Conservation (phyloP, 1,140 invertebrate species). For the Matsumurasca onukii region DNA sequence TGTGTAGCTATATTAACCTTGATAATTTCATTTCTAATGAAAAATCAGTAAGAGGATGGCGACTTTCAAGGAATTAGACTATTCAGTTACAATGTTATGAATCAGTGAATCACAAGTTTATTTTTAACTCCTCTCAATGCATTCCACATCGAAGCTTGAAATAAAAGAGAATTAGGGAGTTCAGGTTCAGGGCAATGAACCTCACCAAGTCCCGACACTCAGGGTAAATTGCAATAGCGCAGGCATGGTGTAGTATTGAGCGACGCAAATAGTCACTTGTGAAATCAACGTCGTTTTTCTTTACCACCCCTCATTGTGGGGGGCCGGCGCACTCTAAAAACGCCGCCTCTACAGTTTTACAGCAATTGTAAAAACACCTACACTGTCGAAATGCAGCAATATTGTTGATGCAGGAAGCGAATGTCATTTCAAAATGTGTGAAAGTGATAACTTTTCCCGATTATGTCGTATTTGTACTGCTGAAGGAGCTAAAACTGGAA, state of each 20-base stretch:
- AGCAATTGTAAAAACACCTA: background rate
- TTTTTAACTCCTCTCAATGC: no score
- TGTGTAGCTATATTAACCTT: no score
- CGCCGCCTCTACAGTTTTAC: background rate
- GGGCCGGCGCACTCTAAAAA: constrained; percentile 27
- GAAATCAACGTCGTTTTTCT: constrained; percentile 32
- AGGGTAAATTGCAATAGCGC: constrained; percentile 31
- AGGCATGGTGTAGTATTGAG: constrained; percentile 31
- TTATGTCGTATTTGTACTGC: constrained; percentile 56
- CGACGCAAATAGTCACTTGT: constrained; percentile 31
- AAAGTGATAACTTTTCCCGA: constrained; percentile 10
- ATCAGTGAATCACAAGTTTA: no score
- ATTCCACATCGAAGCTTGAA: no score
- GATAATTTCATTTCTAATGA: no score
- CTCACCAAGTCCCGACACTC: no score
- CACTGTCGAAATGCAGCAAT: background rate
- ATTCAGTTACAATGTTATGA: no score
- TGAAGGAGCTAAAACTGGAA: constrained; percentile 50
- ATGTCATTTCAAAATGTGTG: constrained; percentile 18
- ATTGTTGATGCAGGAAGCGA: background rate
- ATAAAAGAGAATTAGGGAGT: background rate
- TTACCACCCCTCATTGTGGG: constrained; percentile 27
- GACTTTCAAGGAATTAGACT: no score
- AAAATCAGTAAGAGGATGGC: no score
- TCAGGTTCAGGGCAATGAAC: constrained; percentile 1